Base-by-base conservation (phyloP, 1,140 invertebrate species). In the Fopius arisanus region DNA sequence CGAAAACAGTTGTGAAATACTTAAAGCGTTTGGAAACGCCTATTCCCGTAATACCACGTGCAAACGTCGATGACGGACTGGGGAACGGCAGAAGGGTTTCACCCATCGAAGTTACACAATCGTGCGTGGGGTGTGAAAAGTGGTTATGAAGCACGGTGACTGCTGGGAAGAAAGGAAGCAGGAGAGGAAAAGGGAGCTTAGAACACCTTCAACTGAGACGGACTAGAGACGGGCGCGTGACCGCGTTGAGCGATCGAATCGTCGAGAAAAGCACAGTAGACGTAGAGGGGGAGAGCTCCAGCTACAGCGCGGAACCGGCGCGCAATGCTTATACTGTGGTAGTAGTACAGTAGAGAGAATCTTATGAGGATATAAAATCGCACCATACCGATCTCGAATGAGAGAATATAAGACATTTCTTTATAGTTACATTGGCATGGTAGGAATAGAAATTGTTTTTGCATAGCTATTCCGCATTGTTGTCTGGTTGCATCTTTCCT, bases 41-140 rank as follows among this genome's bases (percentile, higher is more conserved):
- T 12, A 19, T 19, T 4, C 41, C 16, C 41, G 16, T 19, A 19
- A 19, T 48, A 19, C 5, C 41, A 43, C 59, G 41, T 74, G 77
- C 75, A 81, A 82, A 75, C 79, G 77, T 80, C 82, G 79, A 78
- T 82, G 81, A 81, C 83, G 78, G 79, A 84, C 84, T 84, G 84
- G 79, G 83, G 83, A 83, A 77, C 79, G 78, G 80, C 79, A 79
- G 84, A 81, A 82, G 80, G 81, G 82, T 78, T 80, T 54, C 72
- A 67, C 14, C 62, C 43, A 62, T 67, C 72, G 73, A 41, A 68
- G 73, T 65, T 3, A 67, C 54, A 40, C 48, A 65, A 16, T 29
- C 40, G 23, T 19, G 33, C n/a, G 48, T 48, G 51, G 67, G 67
- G 65, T 28, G 73, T 33, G 68, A 48, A 54, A 63, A 41, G 31